phyloP scores from a whole-genome alignment of 2,113 vertebrate genomes.

The Anas platyrhynchos region DNA sequence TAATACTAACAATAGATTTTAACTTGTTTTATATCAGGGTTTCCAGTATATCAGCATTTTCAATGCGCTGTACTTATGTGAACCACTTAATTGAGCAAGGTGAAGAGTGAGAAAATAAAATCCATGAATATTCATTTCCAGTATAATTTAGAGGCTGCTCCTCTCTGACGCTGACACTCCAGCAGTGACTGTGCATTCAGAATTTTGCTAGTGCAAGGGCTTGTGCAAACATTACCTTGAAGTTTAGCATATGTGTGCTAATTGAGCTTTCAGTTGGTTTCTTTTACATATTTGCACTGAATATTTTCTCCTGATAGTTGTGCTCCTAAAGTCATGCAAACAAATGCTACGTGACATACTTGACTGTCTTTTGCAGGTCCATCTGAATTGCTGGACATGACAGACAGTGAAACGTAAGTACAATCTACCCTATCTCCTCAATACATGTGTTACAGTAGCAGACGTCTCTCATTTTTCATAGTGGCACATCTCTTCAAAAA shows the following conservation, averaged over 20 bases:
- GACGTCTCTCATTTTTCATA: neutral
- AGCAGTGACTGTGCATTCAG: neutral
- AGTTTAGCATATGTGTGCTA: neutral
- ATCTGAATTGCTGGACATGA: conserved; percentile 89
- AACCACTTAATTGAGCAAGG: conserved; percentile 57
- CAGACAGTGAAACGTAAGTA: conserved; percentile 92
- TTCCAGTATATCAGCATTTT: conserved; percentile 39
- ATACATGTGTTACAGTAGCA: neutral
- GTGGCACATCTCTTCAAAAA: neutral
- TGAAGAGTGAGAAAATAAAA: conserved; percentile 62
- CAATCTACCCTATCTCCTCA: neutral
- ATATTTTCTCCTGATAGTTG: neutral
- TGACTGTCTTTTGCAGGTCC: conserved; percentile 81
- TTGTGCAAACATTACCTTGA: neutral
- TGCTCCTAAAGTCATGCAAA: neutral
- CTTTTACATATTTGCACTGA: neutral
- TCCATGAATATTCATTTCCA: conserved; percentile 61
- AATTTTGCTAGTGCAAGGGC: conserved; percentile 3
- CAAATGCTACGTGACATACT: neutral
- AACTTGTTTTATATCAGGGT: conserved; percentile 33
- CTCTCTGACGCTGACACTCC: neutral
- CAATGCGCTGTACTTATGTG: conserved; percentile 20
- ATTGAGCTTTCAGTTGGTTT: neutral
- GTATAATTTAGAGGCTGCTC: conserved; percentile 13
- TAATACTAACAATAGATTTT: conserved; percentile 46